Evolutionary conservation across 2,797 vertebrate species (phyloP).

Genomic region (Rhinogobio ventralis): DNA sequence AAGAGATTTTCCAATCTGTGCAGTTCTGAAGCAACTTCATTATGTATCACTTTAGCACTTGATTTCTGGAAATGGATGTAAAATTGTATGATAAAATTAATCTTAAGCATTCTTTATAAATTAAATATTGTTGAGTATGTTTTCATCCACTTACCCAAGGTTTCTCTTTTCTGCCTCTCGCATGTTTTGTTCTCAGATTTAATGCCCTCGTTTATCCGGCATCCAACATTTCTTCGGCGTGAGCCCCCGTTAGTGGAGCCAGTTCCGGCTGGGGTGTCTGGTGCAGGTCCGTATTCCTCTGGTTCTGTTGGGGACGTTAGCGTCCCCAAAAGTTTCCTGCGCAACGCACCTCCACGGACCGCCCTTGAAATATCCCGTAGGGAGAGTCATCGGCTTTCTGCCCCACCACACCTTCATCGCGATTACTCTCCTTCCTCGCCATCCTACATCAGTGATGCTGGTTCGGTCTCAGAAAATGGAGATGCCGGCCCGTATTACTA

Average conservation of each 20-base stretch:
- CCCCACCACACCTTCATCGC: constrained; percentile 89
- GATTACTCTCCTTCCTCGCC: constrained; percentile 91
- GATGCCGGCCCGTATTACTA: constrained; percentile 86
- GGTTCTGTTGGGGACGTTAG: constrained; percentile 81
- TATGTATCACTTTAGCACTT: neutral
- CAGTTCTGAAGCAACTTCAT: neutral
- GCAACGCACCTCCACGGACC: constrained; percentile 82
- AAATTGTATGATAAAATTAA: neutral
- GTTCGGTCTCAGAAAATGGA: constrained; percentile 87
- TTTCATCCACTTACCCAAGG: neutral
- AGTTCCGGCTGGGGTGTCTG: constrained; percentile 71
- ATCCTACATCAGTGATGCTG: constrained; percentile 87
- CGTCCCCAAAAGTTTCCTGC: constrained; percentile 88
- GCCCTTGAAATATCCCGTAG: constrained; percentile 89
- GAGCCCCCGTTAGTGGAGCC: constrained; percentile 88
- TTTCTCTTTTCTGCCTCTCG: neutral
- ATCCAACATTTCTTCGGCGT: constrained; percentile 94
- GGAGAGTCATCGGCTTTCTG: constrained; percentile 94
- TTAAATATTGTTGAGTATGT: neutral
- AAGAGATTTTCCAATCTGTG: neutral
- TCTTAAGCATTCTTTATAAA: neutral
- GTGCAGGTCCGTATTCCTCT: constrained; percentile 62
- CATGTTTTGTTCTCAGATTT: constrained; percentile 81
- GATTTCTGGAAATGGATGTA: neutral
- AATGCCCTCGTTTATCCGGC: constrained; percentile 98